Conservation (phyloP, 1,140 invertebrate species). For the Camponotus pennsylvanicus region DNA sequence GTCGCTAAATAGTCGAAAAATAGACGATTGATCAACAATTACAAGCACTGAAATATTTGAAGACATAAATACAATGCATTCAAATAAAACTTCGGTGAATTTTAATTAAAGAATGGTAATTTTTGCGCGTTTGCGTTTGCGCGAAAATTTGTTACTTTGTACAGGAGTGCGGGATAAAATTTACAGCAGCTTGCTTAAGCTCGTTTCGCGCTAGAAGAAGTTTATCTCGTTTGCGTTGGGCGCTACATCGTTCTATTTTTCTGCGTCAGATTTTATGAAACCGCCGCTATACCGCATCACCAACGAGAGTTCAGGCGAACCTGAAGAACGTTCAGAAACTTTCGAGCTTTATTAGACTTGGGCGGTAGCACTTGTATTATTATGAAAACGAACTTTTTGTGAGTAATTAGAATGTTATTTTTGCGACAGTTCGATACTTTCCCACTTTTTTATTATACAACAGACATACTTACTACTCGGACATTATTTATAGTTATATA, state of each 20-base stretch:
- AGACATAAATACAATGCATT: background rate
- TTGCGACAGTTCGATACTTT: conserved; percentile 1
- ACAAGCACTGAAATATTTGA: background rate
- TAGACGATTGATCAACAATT: background rate
- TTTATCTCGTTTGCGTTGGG: conserved; percentile 68
- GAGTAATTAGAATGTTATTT: conserved; percentile 60
- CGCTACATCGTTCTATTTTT: conserved; percentile 53
- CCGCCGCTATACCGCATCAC: background rate
- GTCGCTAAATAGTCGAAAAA: background rate
- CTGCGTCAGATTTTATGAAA: conserved; percentile 68
- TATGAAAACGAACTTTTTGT: conserved; percentile 66
- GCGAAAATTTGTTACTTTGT: conserved; percentile 7
- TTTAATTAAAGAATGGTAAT: conserved; percentile 39
- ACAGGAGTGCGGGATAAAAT: conserved; percentile 40
- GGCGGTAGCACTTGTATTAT: conserved; percentile 37
- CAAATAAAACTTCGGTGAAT: conserved; percentile 10
- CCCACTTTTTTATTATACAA: background rate
- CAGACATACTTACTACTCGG: too few relatives aligned
- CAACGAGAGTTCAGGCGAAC: conserved; percentile 51
- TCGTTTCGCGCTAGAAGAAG: conserved; percentile 54
- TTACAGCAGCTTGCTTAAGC: conserved; percentile 53
- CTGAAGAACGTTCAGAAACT: conserved; percentile 63
- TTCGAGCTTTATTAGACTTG: conserved; percentile 69
- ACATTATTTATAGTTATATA: conserved; percentile 5
- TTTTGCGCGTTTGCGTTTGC: background rate